Evolutionary conservation across 2,888 invertebrate species (phyloP), one percentile per base, ranked within the genome.

Genomic region (Agonopterix arenella): DNA sequence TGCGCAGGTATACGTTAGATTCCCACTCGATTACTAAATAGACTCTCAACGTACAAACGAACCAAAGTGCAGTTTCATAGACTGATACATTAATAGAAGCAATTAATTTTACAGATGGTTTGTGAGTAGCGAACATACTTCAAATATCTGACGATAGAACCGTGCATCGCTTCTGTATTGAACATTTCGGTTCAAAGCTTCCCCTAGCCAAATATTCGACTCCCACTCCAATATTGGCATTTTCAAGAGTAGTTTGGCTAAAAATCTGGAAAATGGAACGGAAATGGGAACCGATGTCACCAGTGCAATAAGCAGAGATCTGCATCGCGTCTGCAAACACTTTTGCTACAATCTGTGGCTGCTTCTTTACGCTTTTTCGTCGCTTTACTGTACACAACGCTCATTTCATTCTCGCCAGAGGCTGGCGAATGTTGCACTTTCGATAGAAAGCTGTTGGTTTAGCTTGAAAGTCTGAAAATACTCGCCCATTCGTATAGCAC

Each of bases 261-360:
- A 79, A 79, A 80, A 73, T 74, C 67, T 64, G 56, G 61, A 68
- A 74, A 77, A 73, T 74, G 59, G 69, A 69, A 68, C 74, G 78
- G 78, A 80, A 77, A 75, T 73, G 62, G 73, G 69, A 57, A 68
- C 70, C 71, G 61, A 64, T 43, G 43, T 73, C 74, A 70, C 65
- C 62, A 60, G 59, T 61, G 69, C 70, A 76, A 77, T 79, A 78
- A 67, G 64, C 66, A 54, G 38, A 42, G 49, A 46, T 49, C 45
- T 60, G 58, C 55, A 60, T 49, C 51, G 59, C 60, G 28, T 28
- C 28, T 28, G 55, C 61, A 76, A 76, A 76, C 71, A 74, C 56
- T 72, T 67, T 42, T 44, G 36, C n/a, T 45, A 40, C 28, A 28
- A 44, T 36, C 36, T 45, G 47, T 69, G 60, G 56, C 51, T 59